phyloP scores from a whole-genome alignment of 2,888 invertebrate species.

The Fragum fragum region DNA sequence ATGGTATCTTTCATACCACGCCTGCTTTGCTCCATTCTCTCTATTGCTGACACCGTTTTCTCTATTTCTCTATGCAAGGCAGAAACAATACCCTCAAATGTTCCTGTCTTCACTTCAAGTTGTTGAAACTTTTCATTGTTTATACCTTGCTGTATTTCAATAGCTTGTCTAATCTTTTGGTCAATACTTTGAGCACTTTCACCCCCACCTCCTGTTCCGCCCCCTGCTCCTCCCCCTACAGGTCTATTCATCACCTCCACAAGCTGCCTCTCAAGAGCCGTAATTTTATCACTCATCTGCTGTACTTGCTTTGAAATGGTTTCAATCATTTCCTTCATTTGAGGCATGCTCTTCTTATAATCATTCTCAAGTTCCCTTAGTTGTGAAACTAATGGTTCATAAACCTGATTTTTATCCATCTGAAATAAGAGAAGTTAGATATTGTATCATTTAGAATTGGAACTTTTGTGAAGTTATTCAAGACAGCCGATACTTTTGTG shows the following conservation, averaged over 20 bases:
- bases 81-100: slow-evolving; percentile 74
- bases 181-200: slow-evolving; percentile 22
- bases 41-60: slow-evolving; percentile 73
- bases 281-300: slow-evolving; percentile 18
- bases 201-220: not conserved
- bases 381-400: not conserved
- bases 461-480: no score
- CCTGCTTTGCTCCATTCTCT: slow-evolving; percentile 68
- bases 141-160: slow-evolving; percentile 41
- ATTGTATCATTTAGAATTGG: no score
- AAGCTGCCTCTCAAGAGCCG: slow-evolving; percentile 41
- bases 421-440: not conserved
- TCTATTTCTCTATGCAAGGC: slow-evolving; percentile 81
- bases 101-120: slow-evolving; percentile 70
- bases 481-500: no score
- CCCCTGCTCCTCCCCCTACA: not conserved
- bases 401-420: not conserved
- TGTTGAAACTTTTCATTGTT: slow-evolving; percentile 49
- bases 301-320: not conserved
- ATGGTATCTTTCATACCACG: slow-evolving; percentile 49
- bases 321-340: not conserved
- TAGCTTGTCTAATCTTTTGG: slow-evolving; percentile 31
- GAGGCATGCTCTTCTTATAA: not conserved
- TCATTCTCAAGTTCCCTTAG: not conserved
- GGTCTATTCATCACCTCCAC: slow-evolving; percentile 34